Evolutionary conservation across 1,140 invertebrate species (phyloP).

Genomic region (Lamellibrachia luymesi): DNA sequence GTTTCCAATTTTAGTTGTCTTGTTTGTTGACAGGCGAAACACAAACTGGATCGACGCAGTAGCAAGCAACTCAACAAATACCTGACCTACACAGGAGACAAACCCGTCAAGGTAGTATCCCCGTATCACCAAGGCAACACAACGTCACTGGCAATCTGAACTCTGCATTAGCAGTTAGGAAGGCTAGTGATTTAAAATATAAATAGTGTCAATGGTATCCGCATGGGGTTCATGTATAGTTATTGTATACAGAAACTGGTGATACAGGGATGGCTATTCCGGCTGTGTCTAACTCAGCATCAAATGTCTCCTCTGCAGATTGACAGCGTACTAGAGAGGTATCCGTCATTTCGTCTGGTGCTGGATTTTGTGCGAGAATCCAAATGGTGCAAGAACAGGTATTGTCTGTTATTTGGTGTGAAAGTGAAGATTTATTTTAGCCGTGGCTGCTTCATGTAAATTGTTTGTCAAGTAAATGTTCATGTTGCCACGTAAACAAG

Average conservation of each 20-base stretch:
- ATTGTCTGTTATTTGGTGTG: neutral
- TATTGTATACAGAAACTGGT: neutral
- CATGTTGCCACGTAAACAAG: too few relatives aligned
- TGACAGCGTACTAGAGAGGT: slow-evolving; percentile 41
- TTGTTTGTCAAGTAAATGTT: too few relatives aligned
- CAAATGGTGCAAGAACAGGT: slow-evolving; percentile 52
- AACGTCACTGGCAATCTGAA: too few relatives aligned
- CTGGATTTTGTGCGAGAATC: slow-evolving; percentile 54
- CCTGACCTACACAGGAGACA: neutral
- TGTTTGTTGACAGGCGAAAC: slow-evolving; percentile 11
- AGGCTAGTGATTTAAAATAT: too few relatives aligned
- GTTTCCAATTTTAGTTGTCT: neutral
- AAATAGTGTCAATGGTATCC: too few relatives aligned
- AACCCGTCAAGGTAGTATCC: neutral
- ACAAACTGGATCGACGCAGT: slow-evolving; percentile 11
- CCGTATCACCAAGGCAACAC: neutral
- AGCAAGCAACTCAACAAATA: neutral
- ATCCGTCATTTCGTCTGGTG: slow-evolving; percentile 50
- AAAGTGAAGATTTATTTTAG: too few relatives aligned
- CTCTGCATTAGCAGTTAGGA: too few relatives aligned
- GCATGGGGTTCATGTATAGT: neutral
- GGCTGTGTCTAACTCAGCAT: neutral
- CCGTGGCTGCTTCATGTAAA: too few relatives aligned
- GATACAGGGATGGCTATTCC: neutral
- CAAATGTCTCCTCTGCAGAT: neutral